Percentiles rank a stretch among this genome's conserved stretches.
Evolutionary conservation across 2,888 invertebrate genomes (phyloP).

Genomic region (Piscicola geometra): DNA sequence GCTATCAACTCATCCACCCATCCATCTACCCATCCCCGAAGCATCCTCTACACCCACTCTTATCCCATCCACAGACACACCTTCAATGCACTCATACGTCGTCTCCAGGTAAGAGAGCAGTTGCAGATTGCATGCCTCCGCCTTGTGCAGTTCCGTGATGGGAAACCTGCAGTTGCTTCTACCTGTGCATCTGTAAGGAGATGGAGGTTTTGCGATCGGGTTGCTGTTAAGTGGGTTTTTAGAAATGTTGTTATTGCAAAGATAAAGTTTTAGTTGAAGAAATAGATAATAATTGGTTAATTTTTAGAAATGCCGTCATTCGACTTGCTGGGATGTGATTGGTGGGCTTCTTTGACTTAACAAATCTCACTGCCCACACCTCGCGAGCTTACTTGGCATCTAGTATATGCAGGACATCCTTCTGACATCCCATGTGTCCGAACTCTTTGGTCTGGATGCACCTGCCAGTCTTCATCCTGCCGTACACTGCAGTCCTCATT

Average conservation of each 20-base stretch:
- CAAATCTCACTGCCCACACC: too few species aligned
- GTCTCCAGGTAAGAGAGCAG: slow-evolving; percentile 37
- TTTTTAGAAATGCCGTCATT: too few species aligned
- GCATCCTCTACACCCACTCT: too few species aligned
- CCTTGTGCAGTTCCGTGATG: slow-evolving; percentile 35
- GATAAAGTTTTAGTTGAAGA: too few species aligned
- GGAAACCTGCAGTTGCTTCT: slow-evolving; percentile 33
- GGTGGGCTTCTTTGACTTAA: not conserved
- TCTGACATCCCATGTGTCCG: slow-evolving; percentile 36
- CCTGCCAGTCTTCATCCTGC: slow-evolving; percentile 35
- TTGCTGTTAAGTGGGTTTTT: too few species aligned
- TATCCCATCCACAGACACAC: slow-evolving; percentile 8
- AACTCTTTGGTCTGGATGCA: slow-evolving; percentile 36
- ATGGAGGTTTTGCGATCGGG: too few species aligned
- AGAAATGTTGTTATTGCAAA: too few species aligned
- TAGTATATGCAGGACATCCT: slow-evolving; percentile 31
- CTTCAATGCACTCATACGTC: slow-evolving; percentile 37
- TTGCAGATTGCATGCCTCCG: slow-evolving; percentile 32
- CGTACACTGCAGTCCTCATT: slow-evolving; percentile 34
- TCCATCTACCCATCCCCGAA: slow-evolving; percentile 9
- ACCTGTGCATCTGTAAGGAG: slow-evolving; percentile 34
- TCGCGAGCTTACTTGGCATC: slow-evolving; percentile 33
- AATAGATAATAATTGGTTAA: too few species aligned
- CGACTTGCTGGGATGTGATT: not conserved
- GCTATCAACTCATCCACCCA: not conserved